phyloP scores from a whole-genome alignment of 2,888 invertebrate genomes.

The Meiosimyza decipiens region DNA sequence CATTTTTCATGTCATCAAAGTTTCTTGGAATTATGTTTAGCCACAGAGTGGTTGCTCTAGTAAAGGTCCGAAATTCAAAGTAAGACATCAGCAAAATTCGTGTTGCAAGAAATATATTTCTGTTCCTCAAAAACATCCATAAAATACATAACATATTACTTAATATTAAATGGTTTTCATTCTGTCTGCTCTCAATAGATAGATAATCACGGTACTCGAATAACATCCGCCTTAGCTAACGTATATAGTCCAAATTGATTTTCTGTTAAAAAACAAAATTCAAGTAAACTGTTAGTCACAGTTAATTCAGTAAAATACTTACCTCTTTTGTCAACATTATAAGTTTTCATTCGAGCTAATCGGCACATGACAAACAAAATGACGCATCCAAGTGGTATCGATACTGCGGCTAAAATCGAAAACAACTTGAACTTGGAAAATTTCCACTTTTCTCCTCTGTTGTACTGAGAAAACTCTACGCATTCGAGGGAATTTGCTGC shows the following conservation, averaged over 20 bases:
- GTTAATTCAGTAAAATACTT: conserved; percentile 18
- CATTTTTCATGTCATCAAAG: too few species aligned
- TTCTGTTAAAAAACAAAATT: conserved; percentile 40
- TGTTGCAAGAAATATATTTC: too few species aligned
- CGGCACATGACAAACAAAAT: conserved; percentile 43
- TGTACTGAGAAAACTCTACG: not conserved
- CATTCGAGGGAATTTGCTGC: conserved; percentile 27
- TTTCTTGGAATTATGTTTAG: too few species aligned
- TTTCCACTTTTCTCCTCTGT: not conserved
- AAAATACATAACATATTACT: too few species aligned
- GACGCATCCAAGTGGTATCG: conserved; percentile 40
- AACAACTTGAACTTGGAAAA: conserved; percentile 35
- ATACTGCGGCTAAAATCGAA: conserved; percentile 42
- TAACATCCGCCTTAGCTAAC: conserved; percentile 46
- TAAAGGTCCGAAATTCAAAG: too few species aligned
- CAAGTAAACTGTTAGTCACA: not conserved
- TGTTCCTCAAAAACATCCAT: too few species aligned
- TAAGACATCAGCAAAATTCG: too few species aligned
- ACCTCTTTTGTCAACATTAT: conserved; percentile 48
- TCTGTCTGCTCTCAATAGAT: too few species aligned
- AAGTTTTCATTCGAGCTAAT: conserved; percentile 39
- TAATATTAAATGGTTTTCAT: too few species aligned
- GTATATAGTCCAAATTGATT: conserved; percentile 42
- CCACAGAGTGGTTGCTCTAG: too few species aligned
- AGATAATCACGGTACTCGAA: conserved; percentile 38